phyloP scores from a whole-genome alignment of 2,113 vertebrate species.

The Archocentrus centrarchus region DNA sequence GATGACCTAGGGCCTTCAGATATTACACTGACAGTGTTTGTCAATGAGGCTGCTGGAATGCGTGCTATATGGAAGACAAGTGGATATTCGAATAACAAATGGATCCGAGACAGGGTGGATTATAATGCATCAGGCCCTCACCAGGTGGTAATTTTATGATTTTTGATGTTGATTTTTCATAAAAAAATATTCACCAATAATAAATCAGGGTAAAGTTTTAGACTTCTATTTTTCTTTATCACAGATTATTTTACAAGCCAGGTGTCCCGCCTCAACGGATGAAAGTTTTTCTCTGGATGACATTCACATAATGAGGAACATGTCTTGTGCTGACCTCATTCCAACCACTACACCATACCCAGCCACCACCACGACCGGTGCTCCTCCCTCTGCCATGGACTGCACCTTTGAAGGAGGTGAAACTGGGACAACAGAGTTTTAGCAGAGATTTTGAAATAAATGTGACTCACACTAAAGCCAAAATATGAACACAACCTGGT shows the following conservation, averaged over 20 bases:
- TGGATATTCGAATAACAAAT: constrained; percentile 44
- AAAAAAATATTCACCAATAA: not conserved
- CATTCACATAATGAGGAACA: constrained; percentile 64
- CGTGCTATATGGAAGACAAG: constrained; percentile 61
- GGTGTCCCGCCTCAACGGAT: rapidly evolving
- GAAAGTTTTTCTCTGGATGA: constrained; percentile 77
- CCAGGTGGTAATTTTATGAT: constrained; percentile 59
- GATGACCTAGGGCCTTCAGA: constrained; percentile 16
- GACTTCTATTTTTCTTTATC: not conserved
- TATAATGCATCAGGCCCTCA: constrained; percentile 72
- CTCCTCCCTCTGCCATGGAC: constrained; percentile 70
- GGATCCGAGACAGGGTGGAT: constrained; percentile 74
- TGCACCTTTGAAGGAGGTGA: constrained; percentile 81
- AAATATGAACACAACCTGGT: not conserved
- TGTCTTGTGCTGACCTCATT: constrained; percentile 54
- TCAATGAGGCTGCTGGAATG: constrained; percentile 69
- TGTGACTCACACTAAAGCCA: not conserved
- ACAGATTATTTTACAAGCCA: constrained; percentile 79
- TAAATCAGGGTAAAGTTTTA: not conserved
- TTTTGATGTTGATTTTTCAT: not conserved
- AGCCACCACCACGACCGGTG: constrained; percentile 52
- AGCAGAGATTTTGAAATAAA: not conserved
- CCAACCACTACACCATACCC: constrained; percentile 69
- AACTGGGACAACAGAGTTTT: not conserved
- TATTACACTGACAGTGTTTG: constrained; percentile 67